Evolutionary conservation across 2,888 invertebrate species (phyloP).

Genomic region (Torymus texanus): DNA sequence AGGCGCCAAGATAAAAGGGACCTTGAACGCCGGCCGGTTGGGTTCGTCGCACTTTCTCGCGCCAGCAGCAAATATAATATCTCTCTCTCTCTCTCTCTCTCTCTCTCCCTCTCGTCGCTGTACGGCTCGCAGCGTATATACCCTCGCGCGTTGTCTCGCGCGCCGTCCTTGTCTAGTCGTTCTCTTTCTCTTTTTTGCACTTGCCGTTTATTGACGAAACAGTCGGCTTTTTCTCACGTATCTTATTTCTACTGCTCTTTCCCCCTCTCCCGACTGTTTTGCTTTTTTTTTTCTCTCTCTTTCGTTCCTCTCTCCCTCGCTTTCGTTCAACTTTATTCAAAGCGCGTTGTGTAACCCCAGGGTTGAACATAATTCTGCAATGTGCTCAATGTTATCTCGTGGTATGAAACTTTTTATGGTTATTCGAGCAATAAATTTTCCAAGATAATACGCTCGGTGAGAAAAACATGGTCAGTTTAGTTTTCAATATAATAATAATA

Average conservation of each 20-base stretch:
- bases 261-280: neutral
- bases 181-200: neutral
- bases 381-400: neutral
- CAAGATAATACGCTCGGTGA: too few relatives aligned
- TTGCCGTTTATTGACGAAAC: conserved; percentile 52
- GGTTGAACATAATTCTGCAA: conserved; percentile 1
- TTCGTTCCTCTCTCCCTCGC: neutral
- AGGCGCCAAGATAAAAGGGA: conserved; percentile 51
- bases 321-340: too few relatives aligned
- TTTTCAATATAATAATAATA: too few relatives aligned
- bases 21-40: conserved; percentile 47
- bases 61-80: conserved; percentile 43
- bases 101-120: conserved; percentile 12
- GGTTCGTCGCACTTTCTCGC: conserved; percentile 55
- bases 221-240: conserved; percentile 40
- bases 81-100: conserved; percentile 25
- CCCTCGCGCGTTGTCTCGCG: neutral
- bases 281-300: conserved; percentile 1
- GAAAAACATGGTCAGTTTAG: too few relatives aligned
- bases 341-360: neutral
- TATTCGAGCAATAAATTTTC: too few relatives aligned
- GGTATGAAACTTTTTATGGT: neutral
- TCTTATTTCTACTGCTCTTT: conserved; percentile 33
- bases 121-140: too few relatives aligned
- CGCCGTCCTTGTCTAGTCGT: conserved; percentile 29